Evolutionary conservation across 2,888 invertebrate genomes (phyloP).

Genomic region (Julus scanicus): DNA sequence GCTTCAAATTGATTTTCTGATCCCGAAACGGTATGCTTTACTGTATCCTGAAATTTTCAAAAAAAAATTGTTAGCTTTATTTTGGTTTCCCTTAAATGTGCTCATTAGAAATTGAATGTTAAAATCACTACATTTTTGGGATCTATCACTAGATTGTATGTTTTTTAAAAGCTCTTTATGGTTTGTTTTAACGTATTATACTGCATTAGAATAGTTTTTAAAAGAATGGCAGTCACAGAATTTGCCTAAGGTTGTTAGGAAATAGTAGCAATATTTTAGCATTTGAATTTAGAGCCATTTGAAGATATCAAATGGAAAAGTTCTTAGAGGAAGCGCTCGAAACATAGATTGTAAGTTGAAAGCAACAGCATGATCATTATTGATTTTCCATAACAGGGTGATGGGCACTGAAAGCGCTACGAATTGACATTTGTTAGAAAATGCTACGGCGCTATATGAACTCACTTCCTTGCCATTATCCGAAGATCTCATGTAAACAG

Average conservation of each 20-base stretch:
- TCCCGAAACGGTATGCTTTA: conserved; percentile 51
- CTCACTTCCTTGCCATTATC: conserved; percentile 59
- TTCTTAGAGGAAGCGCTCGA: not conserved
- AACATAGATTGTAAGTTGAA: not conserved
- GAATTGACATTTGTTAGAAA: not conserved
- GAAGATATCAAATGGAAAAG: not conserved
- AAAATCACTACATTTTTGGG: too few relatives aligned
- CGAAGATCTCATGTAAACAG: conserved; percentile 66
- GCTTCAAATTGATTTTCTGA: conserved; percentile 55
- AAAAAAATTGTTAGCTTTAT: not conserved
- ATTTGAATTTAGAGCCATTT: not conserved
- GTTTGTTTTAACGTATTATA: not conserved
- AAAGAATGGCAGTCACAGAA: too few relatives aligned
- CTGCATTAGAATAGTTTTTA: too few relatives aligned
- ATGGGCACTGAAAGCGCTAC: not conserved
- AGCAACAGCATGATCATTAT: not conserved
- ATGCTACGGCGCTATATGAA: conserved; percentile 47
- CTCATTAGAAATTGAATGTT: too few relatives aligned
- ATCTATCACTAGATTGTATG: too few relatives aligned
- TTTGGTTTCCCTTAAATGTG: too few relatives aligned
- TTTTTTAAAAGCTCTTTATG: not conserved
- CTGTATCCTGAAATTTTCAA: conserved; percentile 50
- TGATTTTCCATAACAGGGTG: not conserved
- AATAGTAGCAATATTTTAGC: not conserved
- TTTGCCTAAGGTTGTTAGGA: too few relatives aligned